A percentile compares a stretch with the other conserved stretches of the same genome.
Evolutionary conservation across 2,888 invertebrate species (phyloP).

Genomic region (Ophioninae sp.): DNA sequence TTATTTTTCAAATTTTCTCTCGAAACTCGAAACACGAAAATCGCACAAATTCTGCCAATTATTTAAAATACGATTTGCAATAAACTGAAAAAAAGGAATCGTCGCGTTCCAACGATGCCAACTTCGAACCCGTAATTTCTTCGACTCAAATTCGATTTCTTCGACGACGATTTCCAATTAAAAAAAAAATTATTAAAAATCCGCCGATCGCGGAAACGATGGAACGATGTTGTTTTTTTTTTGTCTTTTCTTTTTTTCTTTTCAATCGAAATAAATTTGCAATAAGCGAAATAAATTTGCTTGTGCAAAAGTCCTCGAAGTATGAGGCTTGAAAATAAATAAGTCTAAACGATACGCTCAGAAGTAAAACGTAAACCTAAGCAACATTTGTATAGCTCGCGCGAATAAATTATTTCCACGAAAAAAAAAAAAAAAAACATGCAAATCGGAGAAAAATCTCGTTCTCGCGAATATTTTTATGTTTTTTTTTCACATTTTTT

Average conservation of each 20-base stretch:
- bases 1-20: too few species aligned
- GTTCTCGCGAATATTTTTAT: not conserved
- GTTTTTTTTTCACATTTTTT: not conserved
- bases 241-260: not conserved
- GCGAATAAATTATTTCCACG: slow-evolving; percentile 15
- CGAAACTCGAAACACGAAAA: too few species aligned
- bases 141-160: not conserved
- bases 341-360: not conserved
- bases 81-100: too few species aligned
- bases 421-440: not conserved
- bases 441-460: not conserved
- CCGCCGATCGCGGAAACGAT: not conserved
- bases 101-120: too few species aligned
- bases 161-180: not conserved
- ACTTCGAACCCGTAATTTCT: not conserved
- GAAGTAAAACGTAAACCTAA: not conserved
- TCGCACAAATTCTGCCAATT: too few species aligned
- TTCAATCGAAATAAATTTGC: not conserved
- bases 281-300: not conserved
- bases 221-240: too few species aligned
- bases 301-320: not conserved
- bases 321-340: not conserved
- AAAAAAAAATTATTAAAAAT: not conserved
- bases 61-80: too few species aligned
- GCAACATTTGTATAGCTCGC: not conserved